Percentiles rank a stretch among this genome's conserved stretches.
Conservation (phyloP, 2,888 invertebrate species). For the Leptinotarsa peninsularis region DNA sequence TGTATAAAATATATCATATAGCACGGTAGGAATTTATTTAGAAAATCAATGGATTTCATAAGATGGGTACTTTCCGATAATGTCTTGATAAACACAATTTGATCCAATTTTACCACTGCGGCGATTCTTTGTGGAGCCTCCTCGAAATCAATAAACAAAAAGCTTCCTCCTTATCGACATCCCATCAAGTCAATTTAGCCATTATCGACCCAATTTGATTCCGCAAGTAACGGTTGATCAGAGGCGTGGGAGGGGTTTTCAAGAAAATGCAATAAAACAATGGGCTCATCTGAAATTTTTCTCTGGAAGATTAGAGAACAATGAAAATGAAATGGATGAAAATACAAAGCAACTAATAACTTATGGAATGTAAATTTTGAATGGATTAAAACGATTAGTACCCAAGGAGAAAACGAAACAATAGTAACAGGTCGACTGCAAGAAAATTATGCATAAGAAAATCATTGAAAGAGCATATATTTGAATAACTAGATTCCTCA, state of each 20-base stretch:
- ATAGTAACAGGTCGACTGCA: too few species aligned
- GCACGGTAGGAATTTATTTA: background rate
- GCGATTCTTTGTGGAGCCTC: background rate
- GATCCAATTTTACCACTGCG: background rate
- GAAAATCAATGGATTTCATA: background rate
- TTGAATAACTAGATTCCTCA: too few species aligned
- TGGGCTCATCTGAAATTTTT: background rate
- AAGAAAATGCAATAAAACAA: background rate
- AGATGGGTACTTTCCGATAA: background rate
- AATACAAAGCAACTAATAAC: too few species aligned
- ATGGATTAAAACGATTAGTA: too few species aligned
- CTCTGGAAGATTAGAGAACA: too few species aligned
- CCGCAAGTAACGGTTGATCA: background rate
- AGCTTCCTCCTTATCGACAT: slow-evolving; percentile 10
- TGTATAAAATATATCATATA: background rate
- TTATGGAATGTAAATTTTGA: too few species aligned
- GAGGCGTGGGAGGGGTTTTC: background rate
- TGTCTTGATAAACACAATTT: slow-evolving; percentile 7
- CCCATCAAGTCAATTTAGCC: slow-evolving; percentile 6
- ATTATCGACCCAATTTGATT: background rate
- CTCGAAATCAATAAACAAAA: slow-evolving; percentile 2
- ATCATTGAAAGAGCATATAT: too few species aligned
- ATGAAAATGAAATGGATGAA: too few species aligned
- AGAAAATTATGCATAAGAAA: too few species aligned
- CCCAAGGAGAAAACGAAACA: too few species aligned